A percentile compares a stretch with the other conserved stretches of the same genome.
Evolutionary conservation across 2,797 vertebrate species (phyloP).

Genomic region (Petrocephalus schoutedeni): DNA sequence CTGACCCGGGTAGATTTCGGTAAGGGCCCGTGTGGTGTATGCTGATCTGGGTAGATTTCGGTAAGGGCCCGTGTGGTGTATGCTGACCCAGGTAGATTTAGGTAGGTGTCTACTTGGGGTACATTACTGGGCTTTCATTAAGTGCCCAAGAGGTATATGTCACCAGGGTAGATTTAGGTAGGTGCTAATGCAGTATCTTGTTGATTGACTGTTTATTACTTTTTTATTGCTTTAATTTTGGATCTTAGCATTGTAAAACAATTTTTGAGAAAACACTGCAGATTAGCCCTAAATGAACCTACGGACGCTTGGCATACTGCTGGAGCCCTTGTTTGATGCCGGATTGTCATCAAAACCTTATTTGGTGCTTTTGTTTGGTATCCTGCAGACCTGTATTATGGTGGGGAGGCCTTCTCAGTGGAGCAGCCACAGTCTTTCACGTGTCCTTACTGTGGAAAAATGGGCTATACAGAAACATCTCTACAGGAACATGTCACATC

Average conservation of each 20-base stretch:
- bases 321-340: neutral
- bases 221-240: neutral
- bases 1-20: neutral
- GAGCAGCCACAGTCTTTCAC: slow-evolving; percentile 98
- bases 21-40: neutral
- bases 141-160: slow-evolving; percentile 45
- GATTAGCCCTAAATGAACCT: no score
- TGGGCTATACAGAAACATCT: slow-evolving; percentile 97
- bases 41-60: neutral
- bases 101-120: neutral
- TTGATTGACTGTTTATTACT: neutral
- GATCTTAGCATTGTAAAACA: neutral
- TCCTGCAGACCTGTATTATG: slow-evolving; percentile 91
- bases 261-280: neutral
- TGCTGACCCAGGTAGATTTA: neutral
- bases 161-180: slow-evolving; percentile 64
- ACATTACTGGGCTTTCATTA: neutral
- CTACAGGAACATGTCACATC: slow-evolving; percentile 97
- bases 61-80: neutral
- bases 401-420: slow-evolving; percentile 97
- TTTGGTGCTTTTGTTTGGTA: slow-evolving; percentile 30
- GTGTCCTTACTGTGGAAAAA: slow-evolving; percentile 98
- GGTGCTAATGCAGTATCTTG: neutral
- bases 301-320: neutral
- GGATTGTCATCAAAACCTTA: neutral